Evolutionary conservation across 2,888 invertebrate genomes (phyloP).

Genomic region (Crossocerus cetratus): DNA sequence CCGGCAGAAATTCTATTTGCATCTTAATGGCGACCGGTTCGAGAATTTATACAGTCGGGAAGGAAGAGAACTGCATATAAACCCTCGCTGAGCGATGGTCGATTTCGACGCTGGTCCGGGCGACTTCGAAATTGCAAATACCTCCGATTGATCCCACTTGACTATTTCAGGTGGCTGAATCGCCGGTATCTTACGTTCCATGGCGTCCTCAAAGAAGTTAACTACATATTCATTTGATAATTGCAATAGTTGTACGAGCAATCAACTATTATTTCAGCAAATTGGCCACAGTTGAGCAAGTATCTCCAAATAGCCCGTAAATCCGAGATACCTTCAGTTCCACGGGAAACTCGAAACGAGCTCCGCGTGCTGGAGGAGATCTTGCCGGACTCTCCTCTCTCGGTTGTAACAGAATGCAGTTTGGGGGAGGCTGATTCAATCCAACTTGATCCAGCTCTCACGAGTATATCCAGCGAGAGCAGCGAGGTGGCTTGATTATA

Average conservation of each 20-base stretch:
- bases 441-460: too few species aligned
- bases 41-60: background rate
- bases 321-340: conserved; percentile 35
- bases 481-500: too few species aligned
- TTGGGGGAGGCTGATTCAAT: too few species aligned
- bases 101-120: background rate
- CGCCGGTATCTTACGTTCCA: conserved; percentile 2
- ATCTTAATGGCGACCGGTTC: conserved; percentile 1
- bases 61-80: background rate
- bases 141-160: conserved; percentile 60
- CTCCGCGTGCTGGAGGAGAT: background rate
- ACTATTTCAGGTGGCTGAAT: conserved; percentile 66
- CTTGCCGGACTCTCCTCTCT: background rate
- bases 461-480: too few species aligned
- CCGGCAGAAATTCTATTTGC: conserved; percentile 1
- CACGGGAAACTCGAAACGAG: conserved; percentile 13
- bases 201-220: too few species aligned
- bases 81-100: background rate
- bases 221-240: background rate
- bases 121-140: conserved; percentile 52
- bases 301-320: conserved; percentile 8
- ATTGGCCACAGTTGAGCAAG: conserved; percentile 12
- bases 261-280: conserved; percentile 16
- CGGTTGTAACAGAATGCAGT: conserved; percentile 28
- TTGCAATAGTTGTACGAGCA: background rate